A percentile compares a stretch with the other conserved stretches of the same genome.
Evolutionary conservation across 2,797 vertebrate genomes (phyloP).

Genomic region (Odontamblyopus lacepedii): DNA sequence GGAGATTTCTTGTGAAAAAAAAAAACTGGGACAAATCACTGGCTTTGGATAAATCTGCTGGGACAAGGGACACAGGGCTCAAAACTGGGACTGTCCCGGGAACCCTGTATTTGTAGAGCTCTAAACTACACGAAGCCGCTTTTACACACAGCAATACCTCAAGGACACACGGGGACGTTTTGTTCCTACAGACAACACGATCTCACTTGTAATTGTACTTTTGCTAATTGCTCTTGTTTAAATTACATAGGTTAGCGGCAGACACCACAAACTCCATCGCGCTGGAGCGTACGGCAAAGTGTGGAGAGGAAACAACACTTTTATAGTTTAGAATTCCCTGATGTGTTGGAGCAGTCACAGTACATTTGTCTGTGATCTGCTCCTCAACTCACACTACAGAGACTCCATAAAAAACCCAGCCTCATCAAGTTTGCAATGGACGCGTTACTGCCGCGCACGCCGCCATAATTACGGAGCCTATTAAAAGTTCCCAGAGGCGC

Average conservation of each 20-base stretch:
- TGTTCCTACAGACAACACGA: background rate
- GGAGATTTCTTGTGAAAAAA: too few relatives aligned
- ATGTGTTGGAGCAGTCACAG: conserved; percentile 79
- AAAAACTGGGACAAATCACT: too few relatives aligned
- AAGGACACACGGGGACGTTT: background rate
- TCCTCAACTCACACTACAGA: conserved; percentile 73
- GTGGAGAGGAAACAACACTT: conserved; percentile 34
- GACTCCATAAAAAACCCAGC: conserved; percentile 79
- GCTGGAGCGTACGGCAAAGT: background rate
- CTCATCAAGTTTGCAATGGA: conserved; percentile 85
- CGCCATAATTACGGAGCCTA: conserved; percentile 82
- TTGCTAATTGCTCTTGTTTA: background rate
- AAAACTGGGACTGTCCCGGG: too few relatives aligned
- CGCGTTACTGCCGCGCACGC: conserved; percentile 84
- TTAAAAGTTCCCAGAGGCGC: conserved; percentile 83
- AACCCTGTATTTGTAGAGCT: too few relatives aligned
- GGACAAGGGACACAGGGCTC: too few relatives aligned
- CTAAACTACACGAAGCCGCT: too few relatives aligned
- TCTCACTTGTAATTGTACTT: background rate
- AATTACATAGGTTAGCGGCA: background rate
- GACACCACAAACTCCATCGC: background rate
- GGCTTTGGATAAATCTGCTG: too few relatives aligned
- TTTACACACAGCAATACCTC: background rate
- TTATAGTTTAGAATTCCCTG: conserved; percentile 53
- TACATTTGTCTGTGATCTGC: conserved; percentile 83